Evolutionary conservation across 2,113 vertebrate species (phyloP).

Genomic region (Elaphurus davidianus): DNA sequence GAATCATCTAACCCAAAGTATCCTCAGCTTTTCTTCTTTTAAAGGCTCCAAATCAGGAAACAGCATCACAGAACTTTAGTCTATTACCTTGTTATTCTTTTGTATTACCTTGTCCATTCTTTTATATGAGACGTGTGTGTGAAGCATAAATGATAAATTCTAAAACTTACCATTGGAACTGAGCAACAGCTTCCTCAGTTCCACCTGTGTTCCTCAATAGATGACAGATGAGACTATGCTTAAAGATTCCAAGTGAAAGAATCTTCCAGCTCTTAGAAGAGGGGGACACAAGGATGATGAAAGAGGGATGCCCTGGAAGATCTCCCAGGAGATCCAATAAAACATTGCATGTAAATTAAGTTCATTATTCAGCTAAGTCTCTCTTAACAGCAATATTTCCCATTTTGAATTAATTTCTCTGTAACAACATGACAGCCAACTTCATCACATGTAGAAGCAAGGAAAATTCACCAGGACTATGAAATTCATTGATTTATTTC

Average conservation of each 20-base stretch:
- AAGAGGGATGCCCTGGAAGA: neutral
- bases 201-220: neutral
- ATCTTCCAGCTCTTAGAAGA: neutral
- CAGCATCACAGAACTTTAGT: neutral
- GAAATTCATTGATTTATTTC: neutral
- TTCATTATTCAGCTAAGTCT: neutral
- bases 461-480: neutral
- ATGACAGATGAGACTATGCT: neutral
- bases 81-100: neutral
- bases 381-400: neutral
- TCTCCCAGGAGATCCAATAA: neutral
- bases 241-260: neutral
- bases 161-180: neutral
- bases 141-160: neutral
- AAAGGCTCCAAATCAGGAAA: neutral
- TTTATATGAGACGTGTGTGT: neutral
- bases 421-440: neutral
- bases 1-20: neutral
- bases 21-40: constrained; percentile 27
- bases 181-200: neutral
- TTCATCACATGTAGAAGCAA: neutral
- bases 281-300: neutral
- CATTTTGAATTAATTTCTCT: constrained; percentile 3
- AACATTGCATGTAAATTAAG: constrained; percentile 1
- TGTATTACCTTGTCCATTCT: neutral